Percentiles rank a stretch among this genome's conserved stretches.
Conservation (phyloP, 1,140 invertebrate genomes). For the Nephotettix cincticeps region DNA sequence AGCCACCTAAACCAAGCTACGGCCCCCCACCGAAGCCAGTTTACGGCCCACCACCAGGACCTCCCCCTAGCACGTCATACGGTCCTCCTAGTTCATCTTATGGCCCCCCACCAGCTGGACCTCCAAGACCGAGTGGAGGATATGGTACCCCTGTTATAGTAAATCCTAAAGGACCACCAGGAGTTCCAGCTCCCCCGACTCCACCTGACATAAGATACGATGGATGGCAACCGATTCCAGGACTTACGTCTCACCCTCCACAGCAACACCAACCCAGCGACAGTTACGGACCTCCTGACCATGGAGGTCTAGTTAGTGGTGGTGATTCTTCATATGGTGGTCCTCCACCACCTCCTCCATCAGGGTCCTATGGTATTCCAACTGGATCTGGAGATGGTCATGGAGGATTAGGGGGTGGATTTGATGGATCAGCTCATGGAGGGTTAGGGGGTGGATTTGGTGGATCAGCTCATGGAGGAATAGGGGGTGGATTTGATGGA, state of each 20-base stretch:
- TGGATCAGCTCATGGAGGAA: not conserved
- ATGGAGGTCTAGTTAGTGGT: conserved; percentile 23
- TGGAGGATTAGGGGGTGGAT: not conserved
- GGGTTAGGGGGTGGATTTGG: not conserved
- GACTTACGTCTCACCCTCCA: conserved; percentile 46
- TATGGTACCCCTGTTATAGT: conserved; percentile 49
- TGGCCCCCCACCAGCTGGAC: conserved; percentile 47
- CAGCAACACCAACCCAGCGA: conserved; percentile 42
- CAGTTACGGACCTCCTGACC: conserved; percentile 41
- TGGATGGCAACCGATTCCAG: conserved; percentile 80
- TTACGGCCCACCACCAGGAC: conserved; percentile 33
- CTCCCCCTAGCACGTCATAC: conserved; percentile 48
- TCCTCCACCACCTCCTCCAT: conserved; percentile 43
- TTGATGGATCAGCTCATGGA: conserved; percentile 2
- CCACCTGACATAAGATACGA: conserved; percentile 76
- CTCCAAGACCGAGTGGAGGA: conserved; percentile 45
- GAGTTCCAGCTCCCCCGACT: conserved; percentile 68
- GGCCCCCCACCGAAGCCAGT: conserved; percentile 44
- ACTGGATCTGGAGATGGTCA: not conserved
- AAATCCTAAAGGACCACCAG: conserved; percentile 52
- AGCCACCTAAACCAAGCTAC: conserved; percentile 45
- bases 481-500: not conserved
- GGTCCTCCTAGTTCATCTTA: conserved; percentile 50
- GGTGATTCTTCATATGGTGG: conserved; percentile 28
- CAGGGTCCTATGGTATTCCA: conserved; percentile 45